phyloP scores from a whole-genome alignment of 2,113 vertebrate genomes.

The Oncorhynchus nerka region DNA sequence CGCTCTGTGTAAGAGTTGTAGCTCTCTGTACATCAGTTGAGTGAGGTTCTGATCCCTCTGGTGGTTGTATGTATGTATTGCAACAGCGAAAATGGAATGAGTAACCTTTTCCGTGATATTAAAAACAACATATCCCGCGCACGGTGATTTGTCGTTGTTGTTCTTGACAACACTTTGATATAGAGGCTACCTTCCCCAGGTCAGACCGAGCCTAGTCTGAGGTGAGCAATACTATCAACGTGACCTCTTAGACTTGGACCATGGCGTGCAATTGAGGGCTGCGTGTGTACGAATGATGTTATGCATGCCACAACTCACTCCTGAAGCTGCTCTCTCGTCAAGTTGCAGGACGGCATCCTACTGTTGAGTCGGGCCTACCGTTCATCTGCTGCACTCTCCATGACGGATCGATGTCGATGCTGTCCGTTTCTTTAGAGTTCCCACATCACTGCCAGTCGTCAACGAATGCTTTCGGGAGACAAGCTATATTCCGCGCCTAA shows the following conservation, averaged over 20 bases:
- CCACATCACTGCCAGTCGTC: not conserved
- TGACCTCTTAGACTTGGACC: constrained; percentile 51
- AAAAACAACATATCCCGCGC: not conserved
- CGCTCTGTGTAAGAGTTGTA: too few relatives aligned
- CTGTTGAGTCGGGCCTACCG: not conserved
- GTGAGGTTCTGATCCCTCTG: constrained; percentile 42
- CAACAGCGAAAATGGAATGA: not conserved
- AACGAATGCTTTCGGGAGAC: constrained; percentile 22
- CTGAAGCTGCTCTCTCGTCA: constrained; percentile 9
- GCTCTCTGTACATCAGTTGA: not conserved
- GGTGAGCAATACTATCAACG: not conserved
- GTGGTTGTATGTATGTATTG: constrained; percentile 36
- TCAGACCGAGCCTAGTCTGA: too few relatives aligned
- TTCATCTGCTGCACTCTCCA: constrained; percentile 9
- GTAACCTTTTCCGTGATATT: not conserved
- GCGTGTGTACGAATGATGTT: constrained; percentile 56
- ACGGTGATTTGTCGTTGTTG: too few relatives aligned
- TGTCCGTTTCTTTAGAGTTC: not conserved
- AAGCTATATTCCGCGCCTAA: constrained; percentile 67
- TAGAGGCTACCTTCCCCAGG: too few relatives aligned
- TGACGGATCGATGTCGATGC: not conserved
- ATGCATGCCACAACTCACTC: constrained; percentile 16
- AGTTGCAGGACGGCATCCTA: constrained; percentile 47
- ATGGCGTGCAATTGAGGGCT: constrained; percentile 16
- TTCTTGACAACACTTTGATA: too few relatives aligned